Conservation (phyloP, 2,888 invertebrate genomes). For the Deilephila porcellus region DNA sequence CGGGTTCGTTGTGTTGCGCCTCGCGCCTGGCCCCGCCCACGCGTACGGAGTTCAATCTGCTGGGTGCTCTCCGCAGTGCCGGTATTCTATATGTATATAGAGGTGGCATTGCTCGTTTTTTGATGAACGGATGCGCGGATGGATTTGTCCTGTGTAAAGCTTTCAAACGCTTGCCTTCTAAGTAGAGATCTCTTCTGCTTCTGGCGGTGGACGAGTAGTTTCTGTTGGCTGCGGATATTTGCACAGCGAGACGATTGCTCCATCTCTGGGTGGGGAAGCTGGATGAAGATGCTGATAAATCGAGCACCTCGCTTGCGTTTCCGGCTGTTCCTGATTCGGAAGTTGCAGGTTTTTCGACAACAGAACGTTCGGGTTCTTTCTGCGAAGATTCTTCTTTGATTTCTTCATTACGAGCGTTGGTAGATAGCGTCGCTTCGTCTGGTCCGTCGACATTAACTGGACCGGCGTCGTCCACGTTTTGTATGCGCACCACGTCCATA, state of each 20-base stretch:
- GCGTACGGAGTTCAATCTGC: conserved; percentile 45
- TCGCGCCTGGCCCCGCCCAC: conserved; percentile 47
- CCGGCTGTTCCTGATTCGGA: conserved; percentile 41
- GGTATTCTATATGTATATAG: conserved; percentile 72
- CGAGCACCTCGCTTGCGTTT: conserved; percentile 40
- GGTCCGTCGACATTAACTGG: conserved; percentile 74
- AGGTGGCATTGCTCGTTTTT: conserved; percentile 65
- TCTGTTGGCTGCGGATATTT: conserved; percentile 77
- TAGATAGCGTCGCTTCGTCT: conserved; percentile 54
- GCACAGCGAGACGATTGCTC: conserved; percentile 78
- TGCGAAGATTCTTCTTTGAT: conserved; percentile 38
- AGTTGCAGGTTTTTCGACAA: conserved; percentile 44
- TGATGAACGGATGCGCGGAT: conserved; percentile 67
- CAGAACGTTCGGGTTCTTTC: conserved; percentile 35
- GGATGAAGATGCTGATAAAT: conserved; percentile 44
- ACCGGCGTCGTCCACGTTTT: conserved; percentile 71
- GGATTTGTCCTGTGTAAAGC: conserved; percentile 78
- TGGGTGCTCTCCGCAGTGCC: conserved; percentile 63
- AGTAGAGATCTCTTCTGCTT: conserved; percentile 70
- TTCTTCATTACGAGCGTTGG: conserved; percentile 21
- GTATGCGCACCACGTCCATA: conserved; percentile 70
- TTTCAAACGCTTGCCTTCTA: conserved; percentile 70
- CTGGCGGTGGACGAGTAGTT: conserved; percentile 74
- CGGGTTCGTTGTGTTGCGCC: conserved; percentile 58
- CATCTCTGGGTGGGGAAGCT: conserved; percentile 56